Evolutionary conservation across 2,113 vertebrate genomes (phyloP).

Genomic region (Clinocottus analis): DNA sequence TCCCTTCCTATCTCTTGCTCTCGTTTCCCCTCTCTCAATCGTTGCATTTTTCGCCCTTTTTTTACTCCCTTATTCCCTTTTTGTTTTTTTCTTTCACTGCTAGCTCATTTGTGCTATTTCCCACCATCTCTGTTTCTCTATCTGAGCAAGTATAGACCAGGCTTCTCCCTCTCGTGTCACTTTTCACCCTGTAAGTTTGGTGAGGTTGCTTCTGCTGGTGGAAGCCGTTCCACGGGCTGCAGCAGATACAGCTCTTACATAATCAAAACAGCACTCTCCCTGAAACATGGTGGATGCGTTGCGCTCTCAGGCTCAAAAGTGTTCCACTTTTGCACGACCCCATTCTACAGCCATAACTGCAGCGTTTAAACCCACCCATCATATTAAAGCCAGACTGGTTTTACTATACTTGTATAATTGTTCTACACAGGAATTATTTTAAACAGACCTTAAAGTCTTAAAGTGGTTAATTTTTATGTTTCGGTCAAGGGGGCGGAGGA

Average conservation of each 20-base stretch:
- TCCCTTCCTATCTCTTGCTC: constrained; percentile 36
- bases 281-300: constrained; percentile 59
- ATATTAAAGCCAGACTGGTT: constrained; percentile 11
- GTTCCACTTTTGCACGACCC: constrained; percentile 65
- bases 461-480: too few relatives aligned
- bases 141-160: constrained; percentile 73
- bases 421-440: neutral
- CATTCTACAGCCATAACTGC: constrained; percentile 45
- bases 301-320: constrained; percentile 43
- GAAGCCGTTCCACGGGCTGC: constrained; percentile 64
- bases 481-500: too few relatives aligned
- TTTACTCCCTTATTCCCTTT: constrained; percentile 30
- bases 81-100: constrained; percentile 33
- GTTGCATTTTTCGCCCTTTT: neutral
- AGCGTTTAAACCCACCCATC: constrained; percentile 40
- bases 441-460: constrained; percentile 2
- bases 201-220: constrained; percentile 38
- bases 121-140: constrained; percentile 34
- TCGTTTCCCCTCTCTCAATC: constrained; percentile 33
- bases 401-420: constrained; percentile 27
- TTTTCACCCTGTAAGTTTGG: constrained; percentile 62
- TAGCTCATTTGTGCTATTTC: neutral
- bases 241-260: constrained; percentile 73
- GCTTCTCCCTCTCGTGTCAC: constrained; percentile 60
- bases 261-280: constrained; percentile 68